These are phyloP conservation scores for Podiceps cristatus DNA, from an alignment of 2,113 vertebrate species.

Conservation along the genomic window DNA sequence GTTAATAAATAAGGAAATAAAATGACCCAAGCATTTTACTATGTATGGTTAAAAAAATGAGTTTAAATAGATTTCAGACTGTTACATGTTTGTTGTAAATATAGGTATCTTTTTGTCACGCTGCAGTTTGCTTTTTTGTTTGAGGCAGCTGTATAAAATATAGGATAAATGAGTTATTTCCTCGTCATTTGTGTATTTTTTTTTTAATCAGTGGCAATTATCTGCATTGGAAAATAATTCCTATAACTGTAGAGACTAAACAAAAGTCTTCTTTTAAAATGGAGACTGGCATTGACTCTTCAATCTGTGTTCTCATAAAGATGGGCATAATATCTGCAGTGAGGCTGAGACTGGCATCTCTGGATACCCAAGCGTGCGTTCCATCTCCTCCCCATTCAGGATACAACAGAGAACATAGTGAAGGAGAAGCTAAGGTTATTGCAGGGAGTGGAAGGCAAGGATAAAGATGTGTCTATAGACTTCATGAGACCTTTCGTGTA, in stretches of 20 bases:
- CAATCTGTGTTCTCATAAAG: neutral
- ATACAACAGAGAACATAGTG: neutral
- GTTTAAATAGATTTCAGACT: neutral
- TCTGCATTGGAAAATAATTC: neutral
- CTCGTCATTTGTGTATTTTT: neutral
- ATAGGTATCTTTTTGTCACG: rapidly evolving
- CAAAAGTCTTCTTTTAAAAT: neutral
- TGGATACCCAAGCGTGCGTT: rapidly evolving
- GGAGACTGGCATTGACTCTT: neutral
- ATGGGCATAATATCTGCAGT: neutral
- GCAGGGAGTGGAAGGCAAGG: neutral
- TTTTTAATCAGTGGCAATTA: neutral
- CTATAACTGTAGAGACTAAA: neutral
- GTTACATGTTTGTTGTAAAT: neutral
- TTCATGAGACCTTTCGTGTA: neutral
- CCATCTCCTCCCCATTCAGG: neutral
- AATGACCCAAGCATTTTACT: neutral
- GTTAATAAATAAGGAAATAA: neutral
- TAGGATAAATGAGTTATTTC: neutral
- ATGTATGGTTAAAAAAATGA: neutral
- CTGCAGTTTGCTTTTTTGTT: neutral
- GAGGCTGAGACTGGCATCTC: neutral
- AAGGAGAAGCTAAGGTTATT: neutral
- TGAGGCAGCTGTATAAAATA: neutral
- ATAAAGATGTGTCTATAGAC: neutral